Evolutionary conservation across 2,797 vertebrate species (phyloP), one percentile per base, ranked within the genome.

Genomic region (Tiaroga cobitis): DNA sequence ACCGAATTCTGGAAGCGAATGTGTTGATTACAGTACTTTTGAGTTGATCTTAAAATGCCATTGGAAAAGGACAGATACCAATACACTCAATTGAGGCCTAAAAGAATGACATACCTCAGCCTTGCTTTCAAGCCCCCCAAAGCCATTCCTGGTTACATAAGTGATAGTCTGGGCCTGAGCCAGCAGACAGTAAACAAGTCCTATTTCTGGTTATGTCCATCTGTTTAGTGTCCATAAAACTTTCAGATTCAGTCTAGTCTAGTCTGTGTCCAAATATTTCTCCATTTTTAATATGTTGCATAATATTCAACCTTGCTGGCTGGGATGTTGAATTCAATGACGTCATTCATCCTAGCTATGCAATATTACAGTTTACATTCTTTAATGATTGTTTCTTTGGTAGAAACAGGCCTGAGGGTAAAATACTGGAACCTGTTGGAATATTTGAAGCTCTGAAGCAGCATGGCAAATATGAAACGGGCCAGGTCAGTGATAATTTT

Each of bases 401-500:
- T 92, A 99, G 98, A 92, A 99, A 97, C 94, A 97, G 97, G 68
- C 95, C 96, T 0, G 98, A 99, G 80, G 97, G 97, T 87, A 99
- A 99, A 94, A 97, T 99, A 87, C 90, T 99, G 94, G 98, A 99
- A 90, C 96, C 98, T 0, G 98, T 99, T 3, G 98, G 98, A 65
- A 95, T 99, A 82, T 98, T 99, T 90, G 98, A 99, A 90, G 96
- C 96, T 24, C 96, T 97, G 39, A 99, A 98, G 92, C 97, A 97
- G 86, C 97, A 99, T 0, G 98, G 98, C 54, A 99, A 99, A 94
- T 99, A 99, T 5, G 98, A 99, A 94, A 99, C 98, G 0, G 98
- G 97, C 54, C 98, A 99, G 96, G 98, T 99, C 16, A 46, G 41
- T 82, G 24, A 32, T 19, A 21, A 10, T 34, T 67, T 51, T 10